Evolutionary conservation across 2,797 vertebrate genomes (phyloP), one percentile per base, ranked within the genome.

Genomic region (Acanthiza pusilla): DNA sequence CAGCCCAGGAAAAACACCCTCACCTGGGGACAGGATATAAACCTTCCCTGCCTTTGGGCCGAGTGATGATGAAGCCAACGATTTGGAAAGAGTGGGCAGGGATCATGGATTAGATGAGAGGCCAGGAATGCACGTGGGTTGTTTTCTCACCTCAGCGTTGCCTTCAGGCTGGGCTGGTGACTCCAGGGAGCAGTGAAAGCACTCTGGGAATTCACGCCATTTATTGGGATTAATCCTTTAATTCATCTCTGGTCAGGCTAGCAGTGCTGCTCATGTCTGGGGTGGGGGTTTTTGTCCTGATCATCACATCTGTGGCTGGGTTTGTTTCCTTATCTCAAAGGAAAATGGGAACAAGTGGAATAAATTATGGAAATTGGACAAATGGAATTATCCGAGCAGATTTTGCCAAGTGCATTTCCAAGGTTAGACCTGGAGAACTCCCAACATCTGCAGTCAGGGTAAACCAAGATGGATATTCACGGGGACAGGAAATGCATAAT

Each of bases 11-110:
- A 68, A 90, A 93, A 62, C 91, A 94, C 72, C 94, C 66, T 93
- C 66, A 78, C 71, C 94, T 76, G 91, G 23, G 85, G 82, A 94
- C 95, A 96, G 96, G 93, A 94, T 96, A 94, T 95, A 88, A 95
- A 95, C 84, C 91, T 94, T 30, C 76, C 60, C 83, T 57, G 55
- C 15, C 16, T 95, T 93, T 89, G 89, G 50, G 48, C 2, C 0
- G 11, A 21, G 91, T 9, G 95, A 96, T 95, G 90, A 94, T 79
- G 88, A 92, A 91, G 93, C 36, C 85, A 73, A 11, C 2, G 15
- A 90, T 97, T 95, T 96, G 67, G 91, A 91, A 96, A 86, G 92
- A 96, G 93, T 96, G 95, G 96, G 94, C 94, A 93, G 94, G 93
- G 93, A 88, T 85, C 58, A 84, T 1, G 58, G 16, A 12, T 83